Percentiles rank a stretch among this genome's conserved stretches.
phyloP scores from a whole-genome alignment of 2,113 vertebrate genomes.

The Rafetus swinhoei region DNA sequence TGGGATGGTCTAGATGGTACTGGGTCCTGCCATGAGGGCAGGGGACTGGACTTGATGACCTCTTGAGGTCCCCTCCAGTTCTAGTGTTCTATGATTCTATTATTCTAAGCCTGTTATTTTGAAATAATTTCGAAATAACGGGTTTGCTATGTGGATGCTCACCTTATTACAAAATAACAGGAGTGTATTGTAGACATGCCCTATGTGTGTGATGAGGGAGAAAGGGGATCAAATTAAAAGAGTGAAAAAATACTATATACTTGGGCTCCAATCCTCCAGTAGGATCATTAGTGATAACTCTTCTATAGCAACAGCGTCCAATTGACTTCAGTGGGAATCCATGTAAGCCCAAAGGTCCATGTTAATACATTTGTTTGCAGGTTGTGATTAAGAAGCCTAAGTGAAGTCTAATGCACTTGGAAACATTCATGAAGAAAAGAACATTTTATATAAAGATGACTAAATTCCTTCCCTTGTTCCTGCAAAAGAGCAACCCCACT shows the following conservation, averaged over 20 bases:
- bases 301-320: neutral
- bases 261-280: neutral
- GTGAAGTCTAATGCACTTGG: fast-evolving
- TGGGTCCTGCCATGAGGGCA: no score
- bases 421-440: neutral
- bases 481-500: fast-evolving
- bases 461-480: neutral
- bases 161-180: no score
- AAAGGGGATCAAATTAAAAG: neutral
- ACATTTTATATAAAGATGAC: neutral
- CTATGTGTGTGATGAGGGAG: neutral
- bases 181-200: no score
- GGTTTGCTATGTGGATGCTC: no score
- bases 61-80: no score
- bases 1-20: no score
- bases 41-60: no score
- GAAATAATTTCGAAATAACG: no score
- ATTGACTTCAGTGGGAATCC: neutral
- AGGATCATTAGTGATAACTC: neutral
- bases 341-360: neutral
- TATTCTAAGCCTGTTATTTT: no score
- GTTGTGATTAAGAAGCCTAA: neutral
- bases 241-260: neutral
- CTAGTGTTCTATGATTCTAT: no score
- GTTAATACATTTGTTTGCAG: neutral